These are phyloP conservation scores for Villa cingulata DNA, from an alignment of 2,888 invertebrate genomes.

Conservation along the genomic window DNA sequence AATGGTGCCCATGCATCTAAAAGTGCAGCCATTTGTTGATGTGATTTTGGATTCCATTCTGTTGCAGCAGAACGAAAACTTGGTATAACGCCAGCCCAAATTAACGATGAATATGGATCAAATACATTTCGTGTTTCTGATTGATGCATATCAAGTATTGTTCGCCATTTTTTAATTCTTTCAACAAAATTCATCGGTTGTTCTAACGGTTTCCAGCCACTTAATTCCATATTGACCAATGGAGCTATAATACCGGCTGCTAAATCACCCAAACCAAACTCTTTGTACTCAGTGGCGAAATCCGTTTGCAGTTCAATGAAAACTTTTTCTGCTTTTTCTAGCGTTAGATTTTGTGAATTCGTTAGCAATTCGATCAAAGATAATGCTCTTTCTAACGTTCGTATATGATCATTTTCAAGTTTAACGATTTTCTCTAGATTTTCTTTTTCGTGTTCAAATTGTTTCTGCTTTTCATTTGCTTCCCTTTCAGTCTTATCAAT, in stretches of 20 bases:
- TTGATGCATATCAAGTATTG: constrained; percentile 38
- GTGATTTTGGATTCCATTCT: constrained; percentile 72
- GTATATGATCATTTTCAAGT: constrained; percentile 59
- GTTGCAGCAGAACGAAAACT: constrained; percentile 49
- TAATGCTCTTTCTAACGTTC: constrained; percentile 56
- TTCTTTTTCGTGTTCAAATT: constrained; percentile 64
- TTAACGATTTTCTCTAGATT: constrained; percentile 51
- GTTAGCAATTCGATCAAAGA: constrained; percentile 46
- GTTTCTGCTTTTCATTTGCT: constrained; percentile 64
- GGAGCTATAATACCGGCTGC: constrained; percentile 77
- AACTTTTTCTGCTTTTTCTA: constrained; percentile 35
- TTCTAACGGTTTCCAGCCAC: constrained; percentile 65
- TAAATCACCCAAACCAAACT: constrained; percentile 69
- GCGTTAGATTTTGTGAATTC: constrained; percentile 30
- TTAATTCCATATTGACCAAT: constrained; percentile 58
- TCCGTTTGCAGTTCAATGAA: constrained; percentile 40
- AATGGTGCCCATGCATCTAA: constrained; percentile 69
- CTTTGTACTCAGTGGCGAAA: constrained; percentile 62
- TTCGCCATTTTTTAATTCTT: constrained; percentile 56
- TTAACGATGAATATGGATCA: constrained; percentile 63
- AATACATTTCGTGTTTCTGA: constrained; percentile 30
- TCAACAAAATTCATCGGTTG: constrained; percentile 50
- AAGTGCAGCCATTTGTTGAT: constrained; percentile 62
- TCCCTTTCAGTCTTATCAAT: constrained; percentile 65
- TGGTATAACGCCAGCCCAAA: constrained; percentile 85